phyloP scores from a whole-genome alignment of 2,113 vertebrate species.

The Platysternon megacephalum region DNA sequence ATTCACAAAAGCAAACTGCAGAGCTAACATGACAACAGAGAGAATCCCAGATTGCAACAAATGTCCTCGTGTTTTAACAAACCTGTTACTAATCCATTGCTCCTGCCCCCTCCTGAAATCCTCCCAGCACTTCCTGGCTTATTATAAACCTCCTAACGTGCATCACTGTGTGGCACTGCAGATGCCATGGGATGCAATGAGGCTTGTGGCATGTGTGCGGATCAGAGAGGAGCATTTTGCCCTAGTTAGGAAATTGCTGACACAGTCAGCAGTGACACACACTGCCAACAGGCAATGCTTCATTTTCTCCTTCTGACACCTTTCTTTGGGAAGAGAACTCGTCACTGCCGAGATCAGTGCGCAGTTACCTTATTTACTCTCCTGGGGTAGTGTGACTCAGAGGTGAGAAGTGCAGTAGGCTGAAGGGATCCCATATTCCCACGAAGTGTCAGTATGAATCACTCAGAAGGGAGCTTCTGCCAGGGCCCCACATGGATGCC shows the following conservation, averaged over 20 bases:
- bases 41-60: not conserved
- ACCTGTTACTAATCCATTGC: not conserved
- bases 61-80: not conserved
- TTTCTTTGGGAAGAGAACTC: conserved; percentile 29
- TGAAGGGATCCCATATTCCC: conserved; percentile 59
- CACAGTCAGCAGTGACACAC: not conserved
- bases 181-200: accelerated
- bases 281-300: not conserved
- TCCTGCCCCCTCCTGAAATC: accelerated
- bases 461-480: conserved; percentile 61
- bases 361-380: conserved; percentile 63
- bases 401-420: conserved; percentile 69
- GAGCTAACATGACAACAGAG: not conserved
- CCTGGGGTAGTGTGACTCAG: conserved; percentile 67
- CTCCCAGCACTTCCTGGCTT: not conserved
- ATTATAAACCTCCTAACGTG: not conserved
- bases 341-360: not conserved
- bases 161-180: accelerated
- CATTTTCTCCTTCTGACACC: not conserved
- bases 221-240: not conserved
- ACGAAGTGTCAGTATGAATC: conserved; percentile 53
- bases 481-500: conserved; percentile 67
- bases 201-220: accelerated
- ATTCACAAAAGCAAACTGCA: not conserved
- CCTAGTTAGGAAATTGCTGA: not conserved